Evolutionary conservation across 2,888 invertebrate species (phyloP).

Genomic region (Allophyes oxyacanthae): DNA sequence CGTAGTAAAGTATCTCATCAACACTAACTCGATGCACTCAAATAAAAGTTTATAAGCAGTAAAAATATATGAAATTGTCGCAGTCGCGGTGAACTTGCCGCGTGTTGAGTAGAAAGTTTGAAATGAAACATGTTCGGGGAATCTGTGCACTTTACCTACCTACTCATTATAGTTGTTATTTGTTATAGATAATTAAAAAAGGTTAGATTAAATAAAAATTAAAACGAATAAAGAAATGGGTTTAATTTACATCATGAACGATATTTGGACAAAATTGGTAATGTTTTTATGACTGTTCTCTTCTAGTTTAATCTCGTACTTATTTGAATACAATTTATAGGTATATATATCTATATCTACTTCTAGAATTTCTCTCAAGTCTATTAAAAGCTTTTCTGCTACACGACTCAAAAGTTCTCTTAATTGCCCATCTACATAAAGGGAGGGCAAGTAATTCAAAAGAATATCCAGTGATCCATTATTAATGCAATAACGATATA

Average conservation of each 20-base stretch:
- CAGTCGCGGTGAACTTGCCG: slow-evolving; percentile 15
- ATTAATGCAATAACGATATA: slow-evolving; percentile 62
- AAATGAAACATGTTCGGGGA: slow-evolving; percentile 20
- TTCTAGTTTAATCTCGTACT: too few relatives aligned
- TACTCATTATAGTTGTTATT: not conserved
- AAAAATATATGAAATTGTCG: slow-evolving; percentile 61
- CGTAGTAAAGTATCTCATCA: slow-evolving; percentile 70
- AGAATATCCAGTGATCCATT: slow-evolving; percentile 54
- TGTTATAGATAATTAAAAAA: too few relatives aligned
- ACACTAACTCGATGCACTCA: slow-evolving; percentile 63
- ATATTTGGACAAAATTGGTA: too few relatives aligned
- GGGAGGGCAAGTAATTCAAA: slow-evolving; percentile 21
- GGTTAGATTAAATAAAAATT: too few relatives aligned
- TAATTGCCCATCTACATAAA: not conserved
- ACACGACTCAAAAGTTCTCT: not conserved
- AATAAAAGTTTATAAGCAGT: slow-evolving; percentile 75
- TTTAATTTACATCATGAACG: too few relatives aligned
- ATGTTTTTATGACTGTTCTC: too few relatives aligned
- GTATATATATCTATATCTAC: too few relatives aligned
- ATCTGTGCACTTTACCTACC: slow-evolving; percentile 6
- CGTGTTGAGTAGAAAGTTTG: slow-evolving; percentile 37
- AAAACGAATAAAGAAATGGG: too few relatives aligned
- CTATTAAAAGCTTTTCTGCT: too few relatives aligned
- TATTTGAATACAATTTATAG: too few relatives aligned
- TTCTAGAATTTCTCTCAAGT: too few relatives aligned